Percentiles rank a stretch among this genome's conserved stretches.
These are phyloP conservation scores for Pollenia angustigena DNA, from an alignment of 2,888 invertebrate species.

Conservation along the genomic window DNA sequence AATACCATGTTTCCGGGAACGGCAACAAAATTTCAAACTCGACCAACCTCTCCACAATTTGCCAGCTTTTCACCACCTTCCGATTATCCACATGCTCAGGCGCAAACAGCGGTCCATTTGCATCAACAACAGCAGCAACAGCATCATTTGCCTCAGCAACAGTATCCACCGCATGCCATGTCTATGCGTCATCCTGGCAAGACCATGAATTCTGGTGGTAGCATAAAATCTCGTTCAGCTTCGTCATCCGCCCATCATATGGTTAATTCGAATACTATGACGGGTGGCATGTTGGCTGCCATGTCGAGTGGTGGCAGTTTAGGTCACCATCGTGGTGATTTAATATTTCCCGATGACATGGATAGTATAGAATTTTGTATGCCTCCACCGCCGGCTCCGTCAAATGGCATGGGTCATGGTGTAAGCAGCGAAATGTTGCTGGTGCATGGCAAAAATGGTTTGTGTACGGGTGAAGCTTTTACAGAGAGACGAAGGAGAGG, in stretches of 20 bases:
- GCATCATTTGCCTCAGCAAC: constrained; percentile 73
- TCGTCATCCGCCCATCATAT: constrained; percentile 74
- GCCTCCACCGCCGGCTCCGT: constrained; percentile 79
- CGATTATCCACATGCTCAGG: constrained; percentile 87
- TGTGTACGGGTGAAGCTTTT: constrained; percentile 79
- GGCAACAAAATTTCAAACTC: constrained; percentile 82
- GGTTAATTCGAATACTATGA: constrained; percentile 77
- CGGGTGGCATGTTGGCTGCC: constrained; percentile 75
- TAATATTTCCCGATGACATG: constrained; percentile 83
- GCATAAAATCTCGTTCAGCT: constrained; percentile 69
- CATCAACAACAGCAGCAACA: constrained; percentile 57
- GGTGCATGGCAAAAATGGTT: constrained; percentile 75
- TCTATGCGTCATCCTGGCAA: constrained; percentile 79
- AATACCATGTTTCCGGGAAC: constrained; percentile 81
- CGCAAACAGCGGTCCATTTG: constrained; percentile 75
- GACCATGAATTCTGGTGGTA: constrained; percentile 62
- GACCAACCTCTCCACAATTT: constrained; percentile 85
- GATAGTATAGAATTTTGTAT: constrained; percentile 84
- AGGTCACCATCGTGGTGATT: constrained; percentile 80
- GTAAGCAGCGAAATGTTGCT: constrained; percentile 78
- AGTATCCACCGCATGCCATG: constrained; percentile 76
- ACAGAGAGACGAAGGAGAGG: constrained; percentile 82
- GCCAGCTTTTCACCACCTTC: constrained; percentile 91
- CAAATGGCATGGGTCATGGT: constrained; percentile 78
- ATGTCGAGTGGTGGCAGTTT: constrained; percentile 78